phyloP scores from a whole-genome alignment of 2,797 vertebrate genomes.

The Bovichtus variegatus region DNA sequence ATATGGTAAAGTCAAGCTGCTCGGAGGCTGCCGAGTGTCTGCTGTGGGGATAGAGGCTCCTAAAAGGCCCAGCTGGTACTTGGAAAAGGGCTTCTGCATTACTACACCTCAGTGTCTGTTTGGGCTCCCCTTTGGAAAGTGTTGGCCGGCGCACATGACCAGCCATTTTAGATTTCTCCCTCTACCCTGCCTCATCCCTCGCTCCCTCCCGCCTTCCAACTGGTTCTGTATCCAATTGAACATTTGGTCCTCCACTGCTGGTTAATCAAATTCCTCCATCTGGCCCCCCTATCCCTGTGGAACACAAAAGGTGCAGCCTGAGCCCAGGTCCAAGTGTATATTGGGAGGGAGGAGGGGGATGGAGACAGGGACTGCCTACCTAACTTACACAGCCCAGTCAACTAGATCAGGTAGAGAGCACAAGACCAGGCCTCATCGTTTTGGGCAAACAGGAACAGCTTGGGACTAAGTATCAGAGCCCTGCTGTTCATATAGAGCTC shows the following conservation, averaged over 20 bases:
- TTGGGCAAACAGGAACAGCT: constrained; percentile 83
- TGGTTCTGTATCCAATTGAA: constrained; percentile 99
- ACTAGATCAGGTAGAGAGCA: constrained; percentile 87
- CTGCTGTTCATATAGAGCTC: constrained; percentile 82
- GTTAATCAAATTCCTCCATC: constrained; percentile 99
- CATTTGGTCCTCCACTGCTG: constrained; percentile 99
- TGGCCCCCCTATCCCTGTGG: constrained; percentile 95
- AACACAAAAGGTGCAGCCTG: constrained; percentile 98
- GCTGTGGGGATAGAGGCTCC: constrained; percentile 97
- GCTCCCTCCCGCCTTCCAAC: constrained; percentile 96
- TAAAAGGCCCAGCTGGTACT: constrained; percentile 99
- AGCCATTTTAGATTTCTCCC: constrained; percentile 99
- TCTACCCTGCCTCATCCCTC: constrained; percentile 94
- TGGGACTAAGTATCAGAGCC: constrained; percentile 83
- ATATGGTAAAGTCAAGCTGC: constrained; percentile 99
- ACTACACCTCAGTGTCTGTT: constrained; percentile 99
- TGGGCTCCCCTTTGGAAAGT: constrained; percentile 98
- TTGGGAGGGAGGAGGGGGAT: constrained; percentile 91
- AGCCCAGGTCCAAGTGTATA: constrained; percentile 98
- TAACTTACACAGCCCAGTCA: constrained; percentile 95
- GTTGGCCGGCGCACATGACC: constrained; percentile 97
- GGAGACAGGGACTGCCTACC: constrained; percentile 93
- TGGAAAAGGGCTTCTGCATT: constrained; percentile 99
- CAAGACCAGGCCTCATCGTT: constrained; percentile 78
- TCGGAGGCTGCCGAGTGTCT: constrained; percentile 98